These are phyloP conservation scores for Gavia stellata DNA, from an alignment of 2,113 vertebrate species.

Conservation along the genomic window DNA sequence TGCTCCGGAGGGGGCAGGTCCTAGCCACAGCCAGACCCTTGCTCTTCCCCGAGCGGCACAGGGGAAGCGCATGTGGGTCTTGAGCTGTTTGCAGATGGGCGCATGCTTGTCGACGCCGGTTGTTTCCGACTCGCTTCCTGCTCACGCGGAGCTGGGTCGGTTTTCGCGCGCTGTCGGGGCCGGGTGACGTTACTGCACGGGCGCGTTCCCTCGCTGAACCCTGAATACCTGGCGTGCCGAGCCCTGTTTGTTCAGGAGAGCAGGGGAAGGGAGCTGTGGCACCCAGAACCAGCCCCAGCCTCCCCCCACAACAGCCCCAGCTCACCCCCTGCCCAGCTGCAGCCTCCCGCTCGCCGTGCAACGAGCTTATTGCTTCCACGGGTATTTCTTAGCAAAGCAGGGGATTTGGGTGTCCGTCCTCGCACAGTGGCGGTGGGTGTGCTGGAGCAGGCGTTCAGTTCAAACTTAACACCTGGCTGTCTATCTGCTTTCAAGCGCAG, in stretches of 20 bases:
- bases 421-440: fast-evolving
- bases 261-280: background rate
- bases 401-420: background rate
- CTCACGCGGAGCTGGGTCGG: fast-evolving
- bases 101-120: fast-evolving
- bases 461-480: background rate
- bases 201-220: background rate
- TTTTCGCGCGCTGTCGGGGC: background rate
- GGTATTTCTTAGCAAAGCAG: background rate
- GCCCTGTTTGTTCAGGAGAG: background rate
- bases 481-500: background rate
- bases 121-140: background rate
- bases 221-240: background rate
- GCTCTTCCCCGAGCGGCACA: background rate
- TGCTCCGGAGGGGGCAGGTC: background rate
- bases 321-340: background rate
- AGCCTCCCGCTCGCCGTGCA: background rate
- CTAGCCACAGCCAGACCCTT: background rate
- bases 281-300: background rate
- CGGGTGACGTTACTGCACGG: background rate
- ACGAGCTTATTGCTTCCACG: fast-evolving
- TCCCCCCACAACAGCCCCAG: background rate
- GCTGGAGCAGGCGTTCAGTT: background rate
- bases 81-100: background rate
- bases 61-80: fast-evolving